Conservation (phyloP, 2,113 vertebrate species). For the Vidua chalybeata region DNA sequence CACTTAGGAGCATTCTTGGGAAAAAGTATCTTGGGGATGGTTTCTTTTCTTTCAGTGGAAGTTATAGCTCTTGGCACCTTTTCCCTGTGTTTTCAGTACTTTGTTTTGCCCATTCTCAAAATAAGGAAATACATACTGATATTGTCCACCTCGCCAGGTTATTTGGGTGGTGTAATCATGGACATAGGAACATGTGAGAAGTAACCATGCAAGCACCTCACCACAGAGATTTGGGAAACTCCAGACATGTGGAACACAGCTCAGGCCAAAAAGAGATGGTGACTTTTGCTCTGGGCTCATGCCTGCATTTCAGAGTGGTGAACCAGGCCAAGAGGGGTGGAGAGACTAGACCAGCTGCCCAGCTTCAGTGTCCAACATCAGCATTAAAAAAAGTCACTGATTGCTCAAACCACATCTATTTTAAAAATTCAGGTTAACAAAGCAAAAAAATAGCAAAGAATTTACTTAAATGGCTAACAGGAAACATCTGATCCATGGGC, state of each 20-base stretch:
- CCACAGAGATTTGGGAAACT: not conserved
- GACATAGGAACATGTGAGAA: not conserved
- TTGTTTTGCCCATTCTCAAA: not conserved
- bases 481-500: not conserved
- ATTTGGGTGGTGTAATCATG: not conserved
- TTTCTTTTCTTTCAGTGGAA: not conserved
- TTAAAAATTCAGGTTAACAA: not conserved
- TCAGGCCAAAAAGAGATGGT: not conserved
- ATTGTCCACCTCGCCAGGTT: not conserved
- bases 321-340: not conserved
- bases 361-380: not conserved
- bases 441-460: not conserved
- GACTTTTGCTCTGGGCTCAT: not conserved
- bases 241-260: not conserved
- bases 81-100: not conserved
- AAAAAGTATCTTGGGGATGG: not conserved
- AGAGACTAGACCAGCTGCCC: not conserved
- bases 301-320: not conserved
- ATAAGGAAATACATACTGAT: not conserved
- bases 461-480: not conserved
- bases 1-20: not conserved
- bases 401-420: not conserved
- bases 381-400: not conserved
- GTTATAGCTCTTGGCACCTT: not conserved
- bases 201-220: not conserved